Percentiles rank a stretch among this genome's conserved stretches.
Evolutionary conservation across 1,140 invertebrate genomes (phyloP).

Genomic region (Bradysia coprophila): DNA sequence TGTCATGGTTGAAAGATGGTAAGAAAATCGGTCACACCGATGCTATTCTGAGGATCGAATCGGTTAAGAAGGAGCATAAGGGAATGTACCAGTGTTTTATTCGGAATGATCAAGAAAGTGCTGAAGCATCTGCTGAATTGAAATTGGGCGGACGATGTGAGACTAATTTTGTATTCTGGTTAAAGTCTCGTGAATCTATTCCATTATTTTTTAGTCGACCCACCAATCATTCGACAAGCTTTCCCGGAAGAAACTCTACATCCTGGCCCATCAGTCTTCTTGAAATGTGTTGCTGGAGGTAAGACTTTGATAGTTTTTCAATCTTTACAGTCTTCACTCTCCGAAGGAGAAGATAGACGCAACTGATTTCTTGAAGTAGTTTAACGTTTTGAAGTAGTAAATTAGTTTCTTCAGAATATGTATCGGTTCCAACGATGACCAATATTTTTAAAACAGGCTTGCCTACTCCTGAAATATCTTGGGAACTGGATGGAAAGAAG

Average conservation of each 20-base stretch:
- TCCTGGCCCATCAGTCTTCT: conserved; percentile 64
- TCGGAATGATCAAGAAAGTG: conserved; percentile 82
- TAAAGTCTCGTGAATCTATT: neutral
- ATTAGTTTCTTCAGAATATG: conserved; percentile 17
- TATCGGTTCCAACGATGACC: conserved; percentile 69
- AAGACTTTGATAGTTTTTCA: no score
- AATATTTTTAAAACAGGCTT: no score
- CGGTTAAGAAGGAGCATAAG: conserved; percentile 84
- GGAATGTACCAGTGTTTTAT: conserved; percentile 97
- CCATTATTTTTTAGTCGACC: conserved; percentile 44
- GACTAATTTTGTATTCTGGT: conserved; percentile 12
- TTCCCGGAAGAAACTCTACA: conserved; percentile 76
- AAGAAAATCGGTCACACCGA: conserved; percentile 62
- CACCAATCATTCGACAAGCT: conserved; percentile 68
- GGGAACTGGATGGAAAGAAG: conserved; percentile 80
- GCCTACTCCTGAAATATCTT: conserved; percentile 85
- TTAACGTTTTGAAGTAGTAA: neutral
- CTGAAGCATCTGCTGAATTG: conserved; percentile 78
- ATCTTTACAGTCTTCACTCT: no score
- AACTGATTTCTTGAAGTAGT: no score
- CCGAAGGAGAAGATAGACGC: no score
- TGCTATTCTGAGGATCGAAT: conserved; percentile 62
- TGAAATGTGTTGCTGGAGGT: conserved; percentile 51
- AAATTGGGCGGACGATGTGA: conserved; percentile 80
- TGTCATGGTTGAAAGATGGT: conserved; percentile 87